Base-by-base conservation (phyloP, 92 coral and sea anemone species). In the Paramuricea clavata region DNA sequence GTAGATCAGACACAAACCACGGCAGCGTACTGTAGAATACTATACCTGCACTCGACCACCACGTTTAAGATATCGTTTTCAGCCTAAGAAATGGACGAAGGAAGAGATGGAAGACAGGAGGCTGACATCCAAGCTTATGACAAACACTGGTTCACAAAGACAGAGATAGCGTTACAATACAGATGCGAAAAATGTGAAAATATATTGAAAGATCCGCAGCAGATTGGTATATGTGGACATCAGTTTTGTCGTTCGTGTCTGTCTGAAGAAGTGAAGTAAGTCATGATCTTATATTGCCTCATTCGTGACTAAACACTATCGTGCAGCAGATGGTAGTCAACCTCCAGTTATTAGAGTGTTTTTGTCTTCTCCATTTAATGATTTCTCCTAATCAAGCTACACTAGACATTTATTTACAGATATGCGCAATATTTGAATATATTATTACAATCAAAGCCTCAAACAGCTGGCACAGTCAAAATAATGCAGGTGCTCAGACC, bases 241-340 rank as follows among this genome's bases (percentile, higher is more conserved):
- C 82, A 76, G 69, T 76, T 76, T 54, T 76, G 82, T 54, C 22
- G 39, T 19, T 36, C 64, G 11, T 76, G 82, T 52, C 23, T 76
- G 64, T 69, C 82, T 0, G 28, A n/a, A 28, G 52, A 76, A 50
- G 28, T 54, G 39, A 52, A 54, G 82, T 76, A 76, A 76, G 79
- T 73, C 13, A 0, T 43, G 0, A 4, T 13, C 1, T 12, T 6
- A 41, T 10, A 7, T 30, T 34, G 52, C 7, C 8, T n/a, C n/a
- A n/a, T n/a, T n/a, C n/a, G n/a, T n/a, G n/a, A n/a, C n/a, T n/a
- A n/a, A n/a, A n/a, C n/a, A n/a, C n/a, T n/a, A n/a, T n/a, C n/a
- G n/a, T n/a, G n/a, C n/a, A n/a, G n/a, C n/a, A n/a, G n/a, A n/a
- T n/a, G n/a, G n/a, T n/a, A n/a, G n/a, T n/a, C n/a, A n/a, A n/a